Percentiles rank a stretch among this genome's conserved stretches.
phyloP scores from a whole-genome alignment of 2,888 invertebrate species.

The Buathra laborator region DNA sequence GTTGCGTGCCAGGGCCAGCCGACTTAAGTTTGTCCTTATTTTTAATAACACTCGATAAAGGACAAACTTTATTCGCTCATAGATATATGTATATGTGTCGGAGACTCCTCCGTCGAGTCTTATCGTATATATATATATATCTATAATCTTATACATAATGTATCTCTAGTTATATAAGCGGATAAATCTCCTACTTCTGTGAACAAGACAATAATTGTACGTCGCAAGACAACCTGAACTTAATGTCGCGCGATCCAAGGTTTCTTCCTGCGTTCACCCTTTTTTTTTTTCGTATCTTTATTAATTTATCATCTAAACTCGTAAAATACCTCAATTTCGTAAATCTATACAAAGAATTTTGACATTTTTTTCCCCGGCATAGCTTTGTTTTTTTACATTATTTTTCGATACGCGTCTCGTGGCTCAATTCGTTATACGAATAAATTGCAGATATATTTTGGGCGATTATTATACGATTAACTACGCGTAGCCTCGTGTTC shows the following conservation, averaged over 20 bases:
- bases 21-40: constrained; percentile 60
- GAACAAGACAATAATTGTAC: constrained; percentile 80
- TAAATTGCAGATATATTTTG: constrained; percentile 15
- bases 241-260: constrained; percentile 24
- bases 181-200: constrained; percentile 81
- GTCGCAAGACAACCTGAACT: constrained; percentile 66
- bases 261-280: constrained; percentile 14
- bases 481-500: constrained; percentile 61
- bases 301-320: background rate
- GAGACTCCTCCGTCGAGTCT: constrained; percentile 1
- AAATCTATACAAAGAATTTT: too few relatives aligned
- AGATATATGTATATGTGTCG: constrained; percentile 43
- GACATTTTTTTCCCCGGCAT: background rate
- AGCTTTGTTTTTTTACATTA: too few relatives aligned
- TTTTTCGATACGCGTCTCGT: background rate
- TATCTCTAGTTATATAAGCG: constrained; percentile 73
- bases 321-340: background rate
- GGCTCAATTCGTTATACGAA: constrained; percentile 21
- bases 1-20: constrained; percentile 66
- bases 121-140: constrained; percentile 47
- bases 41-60: constrained; percentile 10
- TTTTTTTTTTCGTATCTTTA: background rate
- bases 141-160: constrained; percentile 60
- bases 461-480: constrained; percentile 18
- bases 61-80: constrained; percentile 64